Percentiles rank a stretch among this genome's conserved stretches.
phyloP scores from a whole-genome alignment of 2,888 invertebrate genomes.

The Acronicta aceris region DNA sequence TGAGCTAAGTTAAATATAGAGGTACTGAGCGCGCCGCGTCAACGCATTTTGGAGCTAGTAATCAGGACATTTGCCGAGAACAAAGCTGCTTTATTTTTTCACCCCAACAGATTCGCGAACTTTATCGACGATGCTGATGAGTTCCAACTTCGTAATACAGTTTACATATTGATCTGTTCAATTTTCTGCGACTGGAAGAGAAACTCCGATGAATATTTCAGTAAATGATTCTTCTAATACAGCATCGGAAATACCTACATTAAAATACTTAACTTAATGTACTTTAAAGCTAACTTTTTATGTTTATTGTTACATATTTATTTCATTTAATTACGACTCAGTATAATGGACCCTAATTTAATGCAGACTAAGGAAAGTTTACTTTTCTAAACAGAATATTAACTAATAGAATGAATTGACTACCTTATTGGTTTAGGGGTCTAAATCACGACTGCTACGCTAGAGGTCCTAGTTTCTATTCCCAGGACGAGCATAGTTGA shows the following conservation, averaged over 20 bases:
- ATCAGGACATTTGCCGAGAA: conserved; percentile 42
- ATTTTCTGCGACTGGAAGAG: conserved; percentile 26
- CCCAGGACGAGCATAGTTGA: no score
- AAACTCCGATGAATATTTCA: conserved; percentile 27
- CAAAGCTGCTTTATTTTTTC: conserved; percentile 44
- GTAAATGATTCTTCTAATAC: conserved; percentile 15
- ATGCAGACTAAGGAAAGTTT: no score
- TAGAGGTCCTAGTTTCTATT: no score
- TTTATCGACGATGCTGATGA: conserved; percentile 42
- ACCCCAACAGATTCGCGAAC: conserved; percentile 41
- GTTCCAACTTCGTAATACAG: conserved; percentile 35
- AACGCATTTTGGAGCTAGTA: conserved; percentile 43
- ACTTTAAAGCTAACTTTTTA: no score
- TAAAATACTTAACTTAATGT: conserved; percentile 7
- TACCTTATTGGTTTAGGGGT: no score
- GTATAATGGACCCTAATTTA: no score
- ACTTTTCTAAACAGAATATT: no score
- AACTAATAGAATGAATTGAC: no score
- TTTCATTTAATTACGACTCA: no score
- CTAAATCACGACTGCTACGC: no score
- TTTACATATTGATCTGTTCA: conserved; percentile 47
- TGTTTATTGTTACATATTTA: neutral
- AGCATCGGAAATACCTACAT: neutral
- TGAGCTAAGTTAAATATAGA: conserved; percentile 71
- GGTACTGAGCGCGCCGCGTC: conserved; percentile 55